These are phyloP conservation scores for Ptychoptera albimana DNA, from an alignment of 2,888 invertebrate species.

Conservation along the genomic window DNA sequence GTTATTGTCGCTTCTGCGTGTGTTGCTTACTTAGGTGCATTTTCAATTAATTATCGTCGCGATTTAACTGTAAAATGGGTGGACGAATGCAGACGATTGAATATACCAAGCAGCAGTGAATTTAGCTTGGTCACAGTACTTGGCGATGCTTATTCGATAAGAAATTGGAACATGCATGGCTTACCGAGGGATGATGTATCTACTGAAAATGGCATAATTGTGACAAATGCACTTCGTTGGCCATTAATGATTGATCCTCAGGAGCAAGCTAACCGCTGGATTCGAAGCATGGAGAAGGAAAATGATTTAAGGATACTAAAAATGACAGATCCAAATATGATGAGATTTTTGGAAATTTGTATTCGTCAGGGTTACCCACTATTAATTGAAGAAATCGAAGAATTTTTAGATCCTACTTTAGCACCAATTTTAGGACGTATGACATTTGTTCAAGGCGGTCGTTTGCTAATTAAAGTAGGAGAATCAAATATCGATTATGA, in stretches of 20 bases:
- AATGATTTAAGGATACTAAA: conserved; percentile 64
- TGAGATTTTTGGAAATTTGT: conserved; percentile 57
- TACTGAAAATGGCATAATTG: conserved; percentile 84
- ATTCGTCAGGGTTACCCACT: conserved; percentile 75
- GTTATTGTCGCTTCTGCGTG: conserved; percentile 73
- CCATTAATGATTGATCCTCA: conserved; percentile 92
- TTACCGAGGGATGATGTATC: conserved; percentile 77
- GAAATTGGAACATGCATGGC: conserved; percentile 79
- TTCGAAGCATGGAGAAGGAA: conserved; percentile 68
- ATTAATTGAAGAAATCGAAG: conserved; percentile 76
- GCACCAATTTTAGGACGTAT: conserved; percentile 69
- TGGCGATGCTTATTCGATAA: conserved; percentile 74
- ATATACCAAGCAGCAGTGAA: conserved; percentile 53
- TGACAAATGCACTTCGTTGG: conserved; percentile 67
- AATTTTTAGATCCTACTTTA: conserved; percentile 73
- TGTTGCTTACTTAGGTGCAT: conserved; percentile 84
- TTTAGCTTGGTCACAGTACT: conserved; percentile 53
- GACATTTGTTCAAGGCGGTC: conserved; percentile 55
- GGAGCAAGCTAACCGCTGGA: conserved; percentile 89
- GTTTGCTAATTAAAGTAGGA: conserved; percentile 66
- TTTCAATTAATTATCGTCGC: conserved; percentile 55
- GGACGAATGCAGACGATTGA: conserved; percentile 39
- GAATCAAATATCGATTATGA: conserved; percentile 86
- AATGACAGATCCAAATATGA: conserved; percentile 56
- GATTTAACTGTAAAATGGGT: conserved; percentile 56